Conservation (phyloP, 2,797 vertebrate genomes). For the Acipenser ruthenus region DNA sequence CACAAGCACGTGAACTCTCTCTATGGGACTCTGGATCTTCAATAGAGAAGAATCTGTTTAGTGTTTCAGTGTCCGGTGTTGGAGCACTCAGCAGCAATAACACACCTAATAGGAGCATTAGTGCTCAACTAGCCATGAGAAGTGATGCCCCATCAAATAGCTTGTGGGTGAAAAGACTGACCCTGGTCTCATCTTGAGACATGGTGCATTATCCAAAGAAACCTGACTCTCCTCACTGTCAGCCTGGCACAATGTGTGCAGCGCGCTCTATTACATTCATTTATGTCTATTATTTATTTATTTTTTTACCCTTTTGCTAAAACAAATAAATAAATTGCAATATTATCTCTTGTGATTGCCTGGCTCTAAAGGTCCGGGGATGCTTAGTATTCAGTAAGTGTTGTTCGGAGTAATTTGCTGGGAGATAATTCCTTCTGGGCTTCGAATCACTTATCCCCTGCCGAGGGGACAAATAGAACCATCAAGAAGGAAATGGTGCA, state of each 20-base stretch:
- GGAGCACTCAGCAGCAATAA: constrained; percentile 42
- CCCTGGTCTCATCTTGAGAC: constrained; percentile 46
- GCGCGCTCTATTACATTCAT: background rate
- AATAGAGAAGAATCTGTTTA: constrained; percentile 11
- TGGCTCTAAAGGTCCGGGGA: constrained; percentile 33
- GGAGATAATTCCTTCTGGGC: constrained; percentile 51
- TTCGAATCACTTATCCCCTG: constrained; percentile 45
- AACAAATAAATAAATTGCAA: constrained; percentile 57
- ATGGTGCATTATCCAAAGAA: constrained; percentile 53
- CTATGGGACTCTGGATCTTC: background rate
- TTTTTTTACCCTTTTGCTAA: constrained; percentile 20
- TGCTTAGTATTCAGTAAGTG: constrained; percentile 51
- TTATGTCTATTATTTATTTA: background rate
- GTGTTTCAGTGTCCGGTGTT: constrained; percentile 8
- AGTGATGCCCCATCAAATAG: constrained; percentile 46
- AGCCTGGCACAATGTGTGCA: background rate
- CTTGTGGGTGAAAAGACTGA: constrained; percentile 42
- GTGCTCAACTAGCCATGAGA: constrained; percentile 43
- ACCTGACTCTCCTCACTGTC: constrained; percentile 36
- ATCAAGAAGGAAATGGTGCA: constrained; percentile 55
- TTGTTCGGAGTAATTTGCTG: constrained; percentile 55
- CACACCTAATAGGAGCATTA: constrained; percentile 58
- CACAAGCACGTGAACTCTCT: too few relatives aligned
- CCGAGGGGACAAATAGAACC: constrained; percentile 55
- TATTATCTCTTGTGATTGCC: constrained; percentile 47